These are phyloP conservation scores for Xenentodon cancila DNA, from an alignment of 2,797 vertebrate species.

Conservation along the genomic window DNA sequence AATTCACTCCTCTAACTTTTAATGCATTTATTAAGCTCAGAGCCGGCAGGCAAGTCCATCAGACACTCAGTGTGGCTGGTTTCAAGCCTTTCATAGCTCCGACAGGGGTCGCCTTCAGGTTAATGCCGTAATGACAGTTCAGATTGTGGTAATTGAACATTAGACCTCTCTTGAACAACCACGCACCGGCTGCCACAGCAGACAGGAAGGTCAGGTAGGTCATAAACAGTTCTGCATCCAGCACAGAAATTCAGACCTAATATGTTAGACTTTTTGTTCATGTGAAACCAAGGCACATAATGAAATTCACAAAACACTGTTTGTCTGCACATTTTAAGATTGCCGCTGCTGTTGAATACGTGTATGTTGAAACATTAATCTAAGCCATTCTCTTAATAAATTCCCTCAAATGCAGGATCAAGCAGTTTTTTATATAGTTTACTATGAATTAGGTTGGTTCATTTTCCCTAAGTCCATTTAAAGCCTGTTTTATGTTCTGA, in stretches of 20 bases:
- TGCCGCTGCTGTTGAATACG: no score
- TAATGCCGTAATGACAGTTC: constrained; percentile 34
- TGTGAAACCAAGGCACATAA: neutral
- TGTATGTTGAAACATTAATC: no score
- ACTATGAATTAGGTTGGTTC: no score
- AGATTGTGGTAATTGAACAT: constrained; percentile 44
- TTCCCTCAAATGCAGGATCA: no score
- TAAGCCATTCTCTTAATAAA: no score
- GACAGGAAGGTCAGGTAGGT: constrained; percentile 5
- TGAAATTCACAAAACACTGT: no score
- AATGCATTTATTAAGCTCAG: constrained; percentile 25
- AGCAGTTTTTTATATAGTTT: no score
- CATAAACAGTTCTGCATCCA: neutral
- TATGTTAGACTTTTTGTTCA: neutral
- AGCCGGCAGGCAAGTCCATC: constrained; percentile 40
- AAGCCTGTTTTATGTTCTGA: no score
- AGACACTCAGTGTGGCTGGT: constrained; percentile 26
- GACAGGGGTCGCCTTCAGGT: constrained; percentile 48
- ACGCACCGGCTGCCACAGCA: constrained; percentile 7
- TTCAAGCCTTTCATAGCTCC: constrained; percentile 41
- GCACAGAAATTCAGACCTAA: neutral
- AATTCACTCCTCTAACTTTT: constrained; percentile 32
- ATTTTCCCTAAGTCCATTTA: no score
- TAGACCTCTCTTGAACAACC: constrained; percentile 27
- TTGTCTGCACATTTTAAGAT: no score